Evolutionary conservation across 2,888 invertebrate genomes (phyloP).

Genomic region (Aporophyla nigra): DNA sequence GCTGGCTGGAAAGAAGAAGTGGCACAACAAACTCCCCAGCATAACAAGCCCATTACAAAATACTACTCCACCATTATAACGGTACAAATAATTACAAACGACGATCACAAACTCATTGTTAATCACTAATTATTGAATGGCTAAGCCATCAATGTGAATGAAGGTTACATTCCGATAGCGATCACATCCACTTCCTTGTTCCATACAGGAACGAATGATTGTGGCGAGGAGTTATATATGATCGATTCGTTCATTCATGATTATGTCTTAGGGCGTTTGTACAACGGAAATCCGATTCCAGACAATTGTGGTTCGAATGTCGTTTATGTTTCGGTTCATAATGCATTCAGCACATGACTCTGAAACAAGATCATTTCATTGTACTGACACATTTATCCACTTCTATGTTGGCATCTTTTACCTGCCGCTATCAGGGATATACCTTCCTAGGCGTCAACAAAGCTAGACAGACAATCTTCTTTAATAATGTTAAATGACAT

Average conservation of each 20-base stretch:
- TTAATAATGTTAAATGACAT: no score
- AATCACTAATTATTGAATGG: conserved; percentile 53
- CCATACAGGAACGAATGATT: conserved; percentile 58
- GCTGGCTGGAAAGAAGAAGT: not conserved
- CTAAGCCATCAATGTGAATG: conserved; percentile 43
- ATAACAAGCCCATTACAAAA: not conserved
- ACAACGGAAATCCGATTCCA: not conserved
- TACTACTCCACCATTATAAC: conserved; percentile 27
- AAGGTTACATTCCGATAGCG: conserved; percentile 52
- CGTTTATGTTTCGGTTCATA: not conserved
- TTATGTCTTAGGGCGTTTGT: conserved; percentile 1
- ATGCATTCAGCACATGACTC: not conserved
- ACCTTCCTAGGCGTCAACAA: no score
- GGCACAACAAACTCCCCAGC: not conserved
- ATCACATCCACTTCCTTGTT: conserved; percentile 59
- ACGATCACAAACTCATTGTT: conserved; percentile 38
- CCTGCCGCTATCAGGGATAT: no score
- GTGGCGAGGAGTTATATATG: conserved; percentile 18
- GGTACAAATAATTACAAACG: conserved; percentile 38
- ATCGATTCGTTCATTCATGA: conserved; percentile 31
- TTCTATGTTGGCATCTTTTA: no score
- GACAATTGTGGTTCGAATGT: not conserved
- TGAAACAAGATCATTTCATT: not conserved
- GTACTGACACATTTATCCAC: no score
- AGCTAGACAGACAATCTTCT: not conserved